phyloP scores from a whole-genome alignment of 2,113 vertebrate species.

The Mus musculus region DNA sequence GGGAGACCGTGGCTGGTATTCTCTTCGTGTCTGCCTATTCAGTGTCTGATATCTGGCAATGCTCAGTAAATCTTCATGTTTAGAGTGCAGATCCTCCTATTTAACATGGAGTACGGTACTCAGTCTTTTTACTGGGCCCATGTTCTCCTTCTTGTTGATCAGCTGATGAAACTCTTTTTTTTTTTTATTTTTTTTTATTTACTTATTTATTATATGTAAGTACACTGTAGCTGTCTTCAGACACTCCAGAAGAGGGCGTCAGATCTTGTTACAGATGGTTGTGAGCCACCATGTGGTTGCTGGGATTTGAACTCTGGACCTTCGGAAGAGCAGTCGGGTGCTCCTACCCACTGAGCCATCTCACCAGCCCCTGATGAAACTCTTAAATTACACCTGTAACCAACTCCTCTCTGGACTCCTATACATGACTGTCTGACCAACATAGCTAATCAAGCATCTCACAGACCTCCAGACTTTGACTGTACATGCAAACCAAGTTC shows the following conservation, averaged over 20 bases:
- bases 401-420: neutral
- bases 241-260: too few species aligned
- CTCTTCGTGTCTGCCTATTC: neutral
- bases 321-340: too few species aligned
- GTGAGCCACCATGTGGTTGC: too few species aligned
- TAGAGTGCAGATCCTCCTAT: neutral
- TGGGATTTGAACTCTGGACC: too few species aligned
- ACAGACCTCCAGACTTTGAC: neutral
- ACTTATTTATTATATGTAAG: too few species aligned
- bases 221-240: too few species aligned
- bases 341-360: too few species aligned
- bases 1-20: neutral
- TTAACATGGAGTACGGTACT: neutral
- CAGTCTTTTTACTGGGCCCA: neutral
- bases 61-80: neutral
- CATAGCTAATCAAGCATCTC: neutral
- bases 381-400: neutral
- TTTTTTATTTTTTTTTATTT: too few species aligned
- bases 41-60: neutral
- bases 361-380: too few species aligned
- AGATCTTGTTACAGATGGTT: too few species aligned
- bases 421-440: neutral
- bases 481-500: neutral
- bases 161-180: neutral
- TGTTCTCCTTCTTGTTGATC: fast-evolving